These are phyloP conservation scores for Ranitomeya variabilis DNA, from an alignment of 2,113 vertebrate species.

Conservation along the genomic window DNA sequence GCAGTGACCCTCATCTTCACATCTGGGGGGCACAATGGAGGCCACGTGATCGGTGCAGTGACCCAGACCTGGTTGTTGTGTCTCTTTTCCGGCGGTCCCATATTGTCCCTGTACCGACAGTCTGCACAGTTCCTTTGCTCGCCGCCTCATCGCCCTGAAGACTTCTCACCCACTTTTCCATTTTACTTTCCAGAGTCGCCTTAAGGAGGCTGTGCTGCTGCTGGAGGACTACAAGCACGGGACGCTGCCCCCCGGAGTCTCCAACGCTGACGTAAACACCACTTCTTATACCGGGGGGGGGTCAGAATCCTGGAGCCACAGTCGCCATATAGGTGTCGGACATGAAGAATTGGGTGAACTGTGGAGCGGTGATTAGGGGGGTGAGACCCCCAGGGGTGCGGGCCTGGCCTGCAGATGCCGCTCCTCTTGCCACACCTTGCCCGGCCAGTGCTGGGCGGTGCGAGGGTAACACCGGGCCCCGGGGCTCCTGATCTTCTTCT, in stretches of 20 bases:
- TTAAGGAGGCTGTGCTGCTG: conserved; percentile 83
- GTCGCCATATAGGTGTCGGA: neutral
- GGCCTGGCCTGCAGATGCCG: neutral
- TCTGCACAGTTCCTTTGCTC: no score
- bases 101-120: no score
- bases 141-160: no score
- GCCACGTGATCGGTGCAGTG: no score
- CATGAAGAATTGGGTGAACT: neutral
- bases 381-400: neutral
- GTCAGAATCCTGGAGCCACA: neutral
- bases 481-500: no score
- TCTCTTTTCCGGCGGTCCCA: no score
- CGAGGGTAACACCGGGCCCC: neutral
- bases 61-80: no score
- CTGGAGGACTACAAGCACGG: conserved; percentile 82
- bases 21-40: no score
- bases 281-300: neutral
- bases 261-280: conserved; percentile 80
- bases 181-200: conserved; percentile 73
- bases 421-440: neutral
- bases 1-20: no score
- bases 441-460: neutral
- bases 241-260: conserved; percentile 77
- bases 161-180: neutral
- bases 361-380: neutral